Conservation (phyloP, 2,888 invertebrate species). For the Dorcus hopei region DNA sequence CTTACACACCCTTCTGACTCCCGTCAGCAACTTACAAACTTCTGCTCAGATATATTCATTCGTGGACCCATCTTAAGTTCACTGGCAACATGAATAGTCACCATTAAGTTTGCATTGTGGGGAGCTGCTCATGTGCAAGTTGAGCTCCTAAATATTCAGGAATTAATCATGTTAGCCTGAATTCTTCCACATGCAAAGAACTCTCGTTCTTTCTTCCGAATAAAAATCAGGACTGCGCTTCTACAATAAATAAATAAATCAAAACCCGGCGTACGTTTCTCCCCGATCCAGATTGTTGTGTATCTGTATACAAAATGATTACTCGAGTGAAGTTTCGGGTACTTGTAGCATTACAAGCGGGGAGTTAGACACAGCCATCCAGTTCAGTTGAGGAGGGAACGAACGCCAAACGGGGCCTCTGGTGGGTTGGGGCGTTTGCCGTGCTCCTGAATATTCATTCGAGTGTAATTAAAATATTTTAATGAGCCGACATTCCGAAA, state of each 20-base stretch:
- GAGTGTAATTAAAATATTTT: constrained; percentile 48
- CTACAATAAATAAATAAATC: no score
- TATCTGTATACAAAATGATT: no score
- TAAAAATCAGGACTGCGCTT: no score
- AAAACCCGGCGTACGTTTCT: no score
- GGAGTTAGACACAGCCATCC: no score
- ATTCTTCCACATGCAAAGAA: no score
- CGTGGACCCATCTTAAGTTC: not conserved
- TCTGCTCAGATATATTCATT: constrained; percentile 20
- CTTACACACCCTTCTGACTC: constrained; percentile 22
- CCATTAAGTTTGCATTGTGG: not conserved
- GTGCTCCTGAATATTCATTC: constrained; percentile 41
- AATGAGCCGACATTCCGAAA: constrained; percentile 34
- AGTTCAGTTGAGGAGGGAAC: no score
- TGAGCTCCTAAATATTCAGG: not conserved
- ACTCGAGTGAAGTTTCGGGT: no score
- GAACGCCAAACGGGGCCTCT: no score
- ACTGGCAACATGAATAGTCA: not conserved
- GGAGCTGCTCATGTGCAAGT: not conserved
- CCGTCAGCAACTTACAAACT: constrained; percentile 24
- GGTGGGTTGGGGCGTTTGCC: not conserved
- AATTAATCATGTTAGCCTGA: not conserved
- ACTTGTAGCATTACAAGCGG: no score
- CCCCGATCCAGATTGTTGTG: no score
- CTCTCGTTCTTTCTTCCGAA: no score